Percentiles rank a stretch among this genome's conserved stretches.
phyloP scores from a whole-genome alignment of 2,888 invertebrate species.

The Phyllotreta striolata region DNA sequence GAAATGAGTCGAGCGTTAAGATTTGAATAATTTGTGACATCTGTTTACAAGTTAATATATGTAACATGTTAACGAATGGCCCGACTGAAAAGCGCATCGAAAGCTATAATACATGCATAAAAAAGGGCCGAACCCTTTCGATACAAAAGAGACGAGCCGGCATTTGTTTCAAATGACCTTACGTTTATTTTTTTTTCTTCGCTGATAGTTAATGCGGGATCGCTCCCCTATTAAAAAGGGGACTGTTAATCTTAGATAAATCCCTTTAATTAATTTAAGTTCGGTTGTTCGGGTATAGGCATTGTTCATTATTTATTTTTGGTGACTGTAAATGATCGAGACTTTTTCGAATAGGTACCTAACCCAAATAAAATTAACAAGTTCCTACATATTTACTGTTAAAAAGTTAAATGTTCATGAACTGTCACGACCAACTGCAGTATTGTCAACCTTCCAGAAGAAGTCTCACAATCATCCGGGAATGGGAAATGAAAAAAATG shows the following conservation, averaged over 20 bases:
- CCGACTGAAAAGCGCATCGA: conserved; percentile 51
- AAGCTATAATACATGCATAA: conserved; percentile 48
- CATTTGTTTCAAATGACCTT: conserved; percentile 51
- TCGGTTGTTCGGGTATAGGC: conserved; percentile 13
- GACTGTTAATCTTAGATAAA: conserved; percentile 24
- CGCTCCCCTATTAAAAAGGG: conserved; percentile 35
- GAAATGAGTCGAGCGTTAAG: conserved; percentile 34
- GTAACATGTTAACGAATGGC: conserved; percentile 42
- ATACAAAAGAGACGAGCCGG: conserved; percentile 41
- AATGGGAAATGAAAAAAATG: background rate
- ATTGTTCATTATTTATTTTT: background rate
- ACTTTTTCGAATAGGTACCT: too few species aligned
- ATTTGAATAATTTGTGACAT: conserved; percentile 53
- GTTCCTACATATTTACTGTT: too few species aligned
- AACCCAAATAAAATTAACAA: too few species aligned
- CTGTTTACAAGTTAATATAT: conserved; percentile 57
- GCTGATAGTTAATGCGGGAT: conserved; percentile 16
- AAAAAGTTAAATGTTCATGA: too few species aligned
- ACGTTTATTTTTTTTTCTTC: conserved; percentile 32
- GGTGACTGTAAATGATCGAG: background rate
- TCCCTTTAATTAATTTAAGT: conserved; percentile 24
- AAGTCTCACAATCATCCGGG: too few species aligned
- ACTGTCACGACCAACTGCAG: too few species aligned
- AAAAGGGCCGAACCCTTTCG: conserved; percentile 44
- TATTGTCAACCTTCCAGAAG: too few species aligned